Evolutionary conservation across 2,797 vertebrate species (phyloP).

Genomic region (Falco columbarius): DNA sequence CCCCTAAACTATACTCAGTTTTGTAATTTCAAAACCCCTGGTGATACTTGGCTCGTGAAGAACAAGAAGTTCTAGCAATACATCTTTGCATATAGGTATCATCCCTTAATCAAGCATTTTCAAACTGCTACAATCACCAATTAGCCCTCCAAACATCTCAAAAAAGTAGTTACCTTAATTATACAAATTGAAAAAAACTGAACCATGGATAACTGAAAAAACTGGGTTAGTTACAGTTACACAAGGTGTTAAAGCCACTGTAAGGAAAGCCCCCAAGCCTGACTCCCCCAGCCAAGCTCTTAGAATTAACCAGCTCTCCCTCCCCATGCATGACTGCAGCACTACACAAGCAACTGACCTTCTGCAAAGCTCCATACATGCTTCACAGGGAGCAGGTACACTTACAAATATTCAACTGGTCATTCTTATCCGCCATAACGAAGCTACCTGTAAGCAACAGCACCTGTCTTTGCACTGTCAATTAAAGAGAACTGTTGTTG

Average conservation of each 20-base stretch:
- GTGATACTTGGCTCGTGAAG: background rate
- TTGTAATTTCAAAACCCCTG: background rate
- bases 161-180: background rate
- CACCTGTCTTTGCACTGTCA: background rate
- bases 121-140: background rate
- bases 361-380: background rate
- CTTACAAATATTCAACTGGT: fast-evolving
- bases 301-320: background rate
- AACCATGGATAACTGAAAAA: background rate
- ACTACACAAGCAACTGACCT: background rate
- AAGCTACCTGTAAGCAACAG: background rate
- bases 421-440: background rate
- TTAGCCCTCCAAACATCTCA: background rate
- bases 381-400: background rate
- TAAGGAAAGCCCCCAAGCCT: background rate
- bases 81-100: background rate
- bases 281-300: background rate
- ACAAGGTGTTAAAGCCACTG: background rate
- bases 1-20: background rate
- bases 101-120: background rate
- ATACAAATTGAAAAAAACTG: fast-evolving
- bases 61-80: background rate
- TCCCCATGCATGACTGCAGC: background rate
- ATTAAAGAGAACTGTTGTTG: background rate
- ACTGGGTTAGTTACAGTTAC: background rate